phyloP scores from a whole-genome alignment of 2,113 vertebrate species.

The Lamprotornis superbus region DNA sequence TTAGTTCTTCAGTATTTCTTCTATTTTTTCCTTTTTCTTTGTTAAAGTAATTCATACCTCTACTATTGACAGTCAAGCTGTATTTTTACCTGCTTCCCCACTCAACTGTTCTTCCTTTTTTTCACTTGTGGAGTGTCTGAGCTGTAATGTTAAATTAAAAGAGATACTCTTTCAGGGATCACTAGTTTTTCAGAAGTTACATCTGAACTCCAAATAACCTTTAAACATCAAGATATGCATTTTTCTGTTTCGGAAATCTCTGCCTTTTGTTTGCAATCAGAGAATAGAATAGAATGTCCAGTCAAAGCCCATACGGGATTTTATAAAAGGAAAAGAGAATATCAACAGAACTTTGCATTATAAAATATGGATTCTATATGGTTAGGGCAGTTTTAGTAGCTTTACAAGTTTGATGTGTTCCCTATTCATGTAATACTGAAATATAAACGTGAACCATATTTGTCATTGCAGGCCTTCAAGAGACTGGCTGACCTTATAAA shows the following conservation, averaged over 20 bases:
- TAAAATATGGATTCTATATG: neutral
- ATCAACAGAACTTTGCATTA: neutral
- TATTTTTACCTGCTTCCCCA: neutral
- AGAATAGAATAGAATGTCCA: neutral
- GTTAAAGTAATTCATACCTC: neutral
- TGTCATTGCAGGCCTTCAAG: conserved; percentile 82
- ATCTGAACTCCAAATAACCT: neutral
- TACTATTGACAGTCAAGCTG: neutral
- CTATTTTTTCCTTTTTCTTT: neutral
- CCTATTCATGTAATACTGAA: neutral
- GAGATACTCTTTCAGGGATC: neutral
- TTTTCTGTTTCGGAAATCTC: neutral
- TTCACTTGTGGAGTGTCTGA: neutral
- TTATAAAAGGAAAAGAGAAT: neutral
- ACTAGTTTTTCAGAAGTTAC: neutral
- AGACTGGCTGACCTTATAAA: conserved; percentile 87
- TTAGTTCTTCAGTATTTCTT: neutral
- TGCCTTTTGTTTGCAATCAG: neutral
- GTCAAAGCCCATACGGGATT: neutral
- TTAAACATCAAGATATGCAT: neutral
- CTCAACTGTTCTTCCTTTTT: neutral
- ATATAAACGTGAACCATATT: neutral
- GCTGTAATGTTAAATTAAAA: neutral
- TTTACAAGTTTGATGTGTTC: neutral
- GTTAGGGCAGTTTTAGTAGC: neutral